Evolutionary conservation across 2,888 invertebrate species (phyloP), one percentile per base, ranked within the genome.

Genomic region (Meiosimyza decipiens): DNA sequence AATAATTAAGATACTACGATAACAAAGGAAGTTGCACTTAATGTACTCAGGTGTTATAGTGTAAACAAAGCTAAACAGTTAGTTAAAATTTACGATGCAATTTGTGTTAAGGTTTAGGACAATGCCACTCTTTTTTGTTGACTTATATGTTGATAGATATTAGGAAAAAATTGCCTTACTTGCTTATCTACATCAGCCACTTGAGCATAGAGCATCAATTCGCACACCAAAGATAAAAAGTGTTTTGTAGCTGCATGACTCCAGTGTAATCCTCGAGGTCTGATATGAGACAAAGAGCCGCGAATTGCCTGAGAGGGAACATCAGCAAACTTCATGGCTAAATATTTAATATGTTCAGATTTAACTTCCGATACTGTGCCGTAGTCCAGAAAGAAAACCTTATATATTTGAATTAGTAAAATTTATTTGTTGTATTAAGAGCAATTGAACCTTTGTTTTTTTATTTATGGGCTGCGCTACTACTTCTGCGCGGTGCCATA

Each of bases 401-500:
- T 40, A 11, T 72, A 76, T 22, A 22, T 47, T 62, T 15, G 15
- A 62, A 47, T 40, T 62, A 33, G 9, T 11, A 40, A 40, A 22
- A 52, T 40, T 33, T 6, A 50, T 28, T 40, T 15, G 13, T 50
- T 66, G n/a, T 3, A 18, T 59, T 51, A 12, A 49, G 7, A 3
- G 55, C 47, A 11, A 6, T 12, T 2, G 55, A 75, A 81, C 85
- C 77, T 85, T 84, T 6, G 83, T 73, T 22, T 77, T 79, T 18
- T 77, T 76, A 4, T 74, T 74, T 13, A 62, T 73, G 0, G 77
- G 75, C 50, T 76, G 72, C 1, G 78, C 71, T 1, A 84, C 22
- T 6, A 86, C 79, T 75, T 80, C 78, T 1, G 80, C 85, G 6
- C 86, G 83, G 67, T 84, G 82, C 86, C 86, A 86, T n/a, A 52